Conservation (phyloP, 2,113 vertebrate genomes). For the Microcebus ravelobensis region DNA sequence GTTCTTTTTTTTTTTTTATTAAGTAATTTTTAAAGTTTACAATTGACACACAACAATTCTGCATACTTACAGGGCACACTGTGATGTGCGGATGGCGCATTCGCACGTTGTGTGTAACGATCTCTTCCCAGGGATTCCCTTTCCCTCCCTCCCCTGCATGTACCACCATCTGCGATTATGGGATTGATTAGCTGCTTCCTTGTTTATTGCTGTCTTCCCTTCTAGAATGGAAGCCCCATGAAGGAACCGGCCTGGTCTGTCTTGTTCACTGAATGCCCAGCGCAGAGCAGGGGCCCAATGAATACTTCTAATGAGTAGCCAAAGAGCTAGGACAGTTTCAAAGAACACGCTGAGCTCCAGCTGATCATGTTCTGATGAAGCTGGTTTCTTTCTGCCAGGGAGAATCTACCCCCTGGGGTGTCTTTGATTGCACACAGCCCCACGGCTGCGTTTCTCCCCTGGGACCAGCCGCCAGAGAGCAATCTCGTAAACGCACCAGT, state of each 20-base stretch:
- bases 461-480: neutral
- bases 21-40: neutral
- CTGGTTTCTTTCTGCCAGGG: neutral
- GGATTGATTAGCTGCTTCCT: neutral
- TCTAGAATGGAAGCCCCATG: neutral
- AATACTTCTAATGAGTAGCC: neutral
- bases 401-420: neutral
- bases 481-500: neutral
- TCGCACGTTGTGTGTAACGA: rapidly evolving
- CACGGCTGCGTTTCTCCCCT: neutral
- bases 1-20: neutral
- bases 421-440: neutral
- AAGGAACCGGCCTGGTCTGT: neutral
- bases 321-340: neutral
- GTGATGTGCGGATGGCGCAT: neutral
- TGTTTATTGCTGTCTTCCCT: neutral
- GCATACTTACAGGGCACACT: neutral
- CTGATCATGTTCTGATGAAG: neutral
- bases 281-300: neutral
- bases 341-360: neutral
- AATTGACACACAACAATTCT: neutral
- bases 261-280: neutral
- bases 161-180: rapidly evolving
- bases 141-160: rapidly evolving
- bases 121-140: neutral